phyloP scores from a whole-genome alignment of 1,140 invertebrate species.

The Hylaeus anthracinus region DNA sequence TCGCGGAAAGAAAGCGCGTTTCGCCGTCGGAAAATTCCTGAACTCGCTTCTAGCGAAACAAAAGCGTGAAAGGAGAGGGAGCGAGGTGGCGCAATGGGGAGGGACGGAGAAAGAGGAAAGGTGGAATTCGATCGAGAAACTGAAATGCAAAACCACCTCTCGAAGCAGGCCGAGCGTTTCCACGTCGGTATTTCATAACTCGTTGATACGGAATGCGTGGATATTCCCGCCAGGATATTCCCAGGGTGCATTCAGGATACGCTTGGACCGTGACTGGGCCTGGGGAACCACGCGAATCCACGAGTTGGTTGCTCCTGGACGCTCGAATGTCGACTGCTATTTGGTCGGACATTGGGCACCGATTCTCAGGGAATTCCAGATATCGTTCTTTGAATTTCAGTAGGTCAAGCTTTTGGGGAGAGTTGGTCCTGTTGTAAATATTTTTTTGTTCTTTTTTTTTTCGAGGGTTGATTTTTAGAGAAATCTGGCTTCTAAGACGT shows the following conservation, averaged over 20 bases:
- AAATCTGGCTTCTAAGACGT: too few relatives aligned
- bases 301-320: not conserved
- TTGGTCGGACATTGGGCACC: too few relatives aligned
- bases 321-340: too few relatives aligned
- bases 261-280: conserved; percentile 3
- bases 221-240: conserved; percentile 36
- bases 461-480: too few relatives aligned
- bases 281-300: not conserved
- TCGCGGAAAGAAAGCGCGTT: conserved; percentile 16
- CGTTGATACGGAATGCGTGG: conserved; percentile 46
- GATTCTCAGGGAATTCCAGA: too few relatives aligned
- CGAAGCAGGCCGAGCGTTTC: conserved; percentile 56
- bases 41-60: conserved; percentile 30
- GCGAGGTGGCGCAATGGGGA: not conserved
- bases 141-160: conserved; percentile 69
- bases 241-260: conserved; percentile 28
- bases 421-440: too few relatives aligned
- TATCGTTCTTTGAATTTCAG: too few relatives aligned
- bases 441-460: too few relatives aligned
- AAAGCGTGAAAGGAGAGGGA: conserved; percentile 2
- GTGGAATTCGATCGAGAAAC: conserved; percentile 54
- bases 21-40: conserved; percentile 45
- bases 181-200: conserved; percentile 67
- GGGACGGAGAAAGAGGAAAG: conserved; percentile 6
- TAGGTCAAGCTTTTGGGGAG: too few relatives aligned